These are phyloP conservation scores for Actinia equina DNA, from an alignment of 64 coral and sea anemone species.

Conservation along the genomic window DNA sequence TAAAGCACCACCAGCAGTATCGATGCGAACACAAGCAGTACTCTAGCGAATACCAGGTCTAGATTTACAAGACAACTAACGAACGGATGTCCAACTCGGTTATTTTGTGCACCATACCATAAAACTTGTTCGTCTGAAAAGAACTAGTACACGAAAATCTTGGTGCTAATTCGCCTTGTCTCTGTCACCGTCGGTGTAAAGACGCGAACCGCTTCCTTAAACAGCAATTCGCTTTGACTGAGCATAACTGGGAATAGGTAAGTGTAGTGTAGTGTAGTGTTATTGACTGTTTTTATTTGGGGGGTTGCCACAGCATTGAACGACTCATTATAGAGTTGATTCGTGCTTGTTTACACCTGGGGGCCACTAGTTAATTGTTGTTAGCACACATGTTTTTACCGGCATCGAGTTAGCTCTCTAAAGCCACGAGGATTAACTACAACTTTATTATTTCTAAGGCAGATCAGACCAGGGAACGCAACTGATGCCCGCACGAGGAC, in stretches of 20 bases:
- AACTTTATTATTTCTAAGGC: not conserved
- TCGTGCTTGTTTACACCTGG: constrained; percentile 83
- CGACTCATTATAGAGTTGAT: constrained; percentile 74
- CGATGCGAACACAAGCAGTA: not conserved
- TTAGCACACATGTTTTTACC: constrained; percentile 75
- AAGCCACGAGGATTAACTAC: not conserved
- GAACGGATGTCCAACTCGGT: not conserved
- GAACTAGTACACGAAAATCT: not conserved
- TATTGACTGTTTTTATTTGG: not conserved
- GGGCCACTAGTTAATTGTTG: constrained; percentile 69
- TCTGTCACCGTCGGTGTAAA: not conserved
- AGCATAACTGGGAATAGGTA: not conserved
- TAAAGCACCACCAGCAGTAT: constrained; percentile 49
- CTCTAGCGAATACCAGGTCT: not conserved
- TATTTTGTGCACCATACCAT: not conserved
- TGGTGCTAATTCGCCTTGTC: not conserved
- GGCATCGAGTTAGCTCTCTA: constrained; percentile 26
- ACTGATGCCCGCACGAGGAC: not conserved
- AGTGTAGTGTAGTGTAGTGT: not conserved
- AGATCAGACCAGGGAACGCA: not conserved
- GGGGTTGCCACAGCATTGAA: constrained; percentile 59
- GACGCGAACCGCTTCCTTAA: no score
- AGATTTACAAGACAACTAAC: not conserved
- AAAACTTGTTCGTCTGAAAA: not conserved
- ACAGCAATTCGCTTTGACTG: not conserved